Conservation (phyloP, 2,888 invertebrate species). For the Lasius fuliginosus region DNA sequence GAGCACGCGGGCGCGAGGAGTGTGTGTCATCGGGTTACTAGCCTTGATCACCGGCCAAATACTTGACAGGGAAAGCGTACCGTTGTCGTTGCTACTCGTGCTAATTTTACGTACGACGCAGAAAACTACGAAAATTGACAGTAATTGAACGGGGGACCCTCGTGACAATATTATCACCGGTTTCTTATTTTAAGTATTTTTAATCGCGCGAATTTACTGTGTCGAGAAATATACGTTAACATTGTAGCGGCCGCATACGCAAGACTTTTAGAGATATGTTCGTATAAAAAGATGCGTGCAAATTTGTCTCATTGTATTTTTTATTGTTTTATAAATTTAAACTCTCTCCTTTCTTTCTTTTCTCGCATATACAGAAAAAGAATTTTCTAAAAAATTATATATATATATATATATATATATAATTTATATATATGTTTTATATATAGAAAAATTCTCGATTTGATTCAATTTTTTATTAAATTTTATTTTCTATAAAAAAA, state of each 20-base stretch:
- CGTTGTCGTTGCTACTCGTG: slow-evolving; percentile 76
- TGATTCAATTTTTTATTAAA: neutral
- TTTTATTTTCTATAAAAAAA: neutral
- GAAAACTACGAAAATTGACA: slow-evolving; percentile 59
- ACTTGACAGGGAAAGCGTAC: slow-evolving; percentile 82
- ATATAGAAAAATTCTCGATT: neutral
- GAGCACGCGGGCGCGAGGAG: slow-evolving; percentile 64
- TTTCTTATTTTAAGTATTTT: neutral
- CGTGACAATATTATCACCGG: slow-evolving; percentile 5
- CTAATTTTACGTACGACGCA: slow-evolving; percentile 79
- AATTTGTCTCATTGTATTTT: neutral
- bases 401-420: neutral
- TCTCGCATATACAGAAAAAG: neutral
- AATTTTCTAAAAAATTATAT: too few species aligned
- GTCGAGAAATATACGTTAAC: neutral
- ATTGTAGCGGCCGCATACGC: neutral
- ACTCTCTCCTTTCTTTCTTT: neutral
- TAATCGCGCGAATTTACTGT: neutral
- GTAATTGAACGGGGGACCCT: neutral
- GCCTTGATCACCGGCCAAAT: slow-evolving; percentile 85
- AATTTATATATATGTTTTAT: neutral
- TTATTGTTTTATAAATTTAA: neutral
- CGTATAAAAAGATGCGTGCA: neutral
- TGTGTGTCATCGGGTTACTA: slow-evolving; percentile 80
- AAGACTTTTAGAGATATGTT: neutral